phyloP scores from a whole-genome alignment of 2,797 vertebrate genomes.

The Etheostoma nigrum region DNA sequence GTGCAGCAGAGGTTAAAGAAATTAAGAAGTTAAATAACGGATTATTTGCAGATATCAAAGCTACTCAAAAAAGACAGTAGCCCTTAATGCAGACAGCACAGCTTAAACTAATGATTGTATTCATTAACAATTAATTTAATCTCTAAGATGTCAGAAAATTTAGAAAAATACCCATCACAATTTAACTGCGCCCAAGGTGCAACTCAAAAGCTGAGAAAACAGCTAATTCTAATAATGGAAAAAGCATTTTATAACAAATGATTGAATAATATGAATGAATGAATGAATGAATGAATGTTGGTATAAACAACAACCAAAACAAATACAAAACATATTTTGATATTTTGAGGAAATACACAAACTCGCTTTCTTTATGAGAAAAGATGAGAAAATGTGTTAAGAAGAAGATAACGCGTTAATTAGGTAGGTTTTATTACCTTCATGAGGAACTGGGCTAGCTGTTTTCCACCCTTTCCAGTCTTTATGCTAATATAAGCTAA shows the following conservation, averaged over 20 bases:
- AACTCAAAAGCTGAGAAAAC: neutral
- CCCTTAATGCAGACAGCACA: neutral
- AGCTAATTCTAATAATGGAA: neutral
- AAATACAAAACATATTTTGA: neutral
- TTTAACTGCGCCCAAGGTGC: neutral
- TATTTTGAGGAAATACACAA: neutral
- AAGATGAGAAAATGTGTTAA: neutral
- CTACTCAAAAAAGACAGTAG: neutral
- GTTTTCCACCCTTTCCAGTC: neutral
- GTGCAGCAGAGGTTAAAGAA: neutral
- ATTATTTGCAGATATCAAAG: neutral
- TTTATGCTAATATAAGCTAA: neutral
- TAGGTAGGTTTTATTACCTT: neutral
- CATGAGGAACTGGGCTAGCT: neutral
- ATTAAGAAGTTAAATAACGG: neutral
- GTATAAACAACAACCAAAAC: neutral
- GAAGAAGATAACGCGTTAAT: no score
- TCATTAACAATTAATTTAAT: neutral
- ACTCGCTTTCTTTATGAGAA: neutral
- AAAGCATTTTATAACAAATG: neutral
- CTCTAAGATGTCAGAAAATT: neutral
- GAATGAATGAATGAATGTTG: neutral
- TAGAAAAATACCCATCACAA: neutral
- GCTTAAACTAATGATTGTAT: neutral
- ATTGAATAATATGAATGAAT: neutral